These are phyloP conservation scores for Ochotona princeps DNA, from an alignment of 2,113 vertebrate species.

Conservation along the genomic window DNA sequence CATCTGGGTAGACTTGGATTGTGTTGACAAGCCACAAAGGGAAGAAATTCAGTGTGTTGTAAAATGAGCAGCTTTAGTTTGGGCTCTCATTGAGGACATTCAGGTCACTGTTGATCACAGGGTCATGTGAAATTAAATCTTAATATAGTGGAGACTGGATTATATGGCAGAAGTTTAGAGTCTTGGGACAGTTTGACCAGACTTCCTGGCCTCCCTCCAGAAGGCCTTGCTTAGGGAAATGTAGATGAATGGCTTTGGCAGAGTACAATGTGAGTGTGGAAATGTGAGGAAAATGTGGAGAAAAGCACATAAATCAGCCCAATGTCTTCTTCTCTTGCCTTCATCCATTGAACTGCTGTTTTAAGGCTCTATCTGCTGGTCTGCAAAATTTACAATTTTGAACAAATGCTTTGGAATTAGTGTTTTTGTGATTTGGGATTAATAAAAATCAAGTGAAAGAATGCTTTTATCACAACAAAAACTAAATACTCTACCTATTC, in stretches of 20 bases:
- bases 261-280: background rate
- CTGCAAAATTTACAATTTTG: conserved; percentile 12
- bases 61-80: conserved; percentile 39
- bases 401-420: background rate
- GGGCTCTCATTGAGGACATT: background rate
- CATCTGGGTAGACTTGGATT: background rate
- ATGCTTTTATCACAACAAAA: conserved; percentile 1
- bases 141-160: background rate
- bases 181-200: background rate
- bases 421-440: background rate
- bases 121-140: background rate
- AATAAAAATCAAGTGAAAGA: background rate
- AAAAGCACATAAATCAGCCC: background rate
- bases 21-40: conserved; percentile 28
- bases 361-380: background rate
- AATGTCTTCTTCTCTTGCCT: background rate
- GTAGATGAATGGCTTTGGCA: background rate
- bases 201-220: background rate
- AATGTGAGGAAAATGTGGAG: background rate
- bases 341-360: background rate
- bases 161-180: background rate
- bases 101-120: background rate
- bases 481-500: background rate
- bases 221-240: background rate
- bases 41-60: background rate